Evolutionary conservation across 2,113 vertebrate genomes (phyloP).

Genomic region (Prietella phreatophila): DNA sequence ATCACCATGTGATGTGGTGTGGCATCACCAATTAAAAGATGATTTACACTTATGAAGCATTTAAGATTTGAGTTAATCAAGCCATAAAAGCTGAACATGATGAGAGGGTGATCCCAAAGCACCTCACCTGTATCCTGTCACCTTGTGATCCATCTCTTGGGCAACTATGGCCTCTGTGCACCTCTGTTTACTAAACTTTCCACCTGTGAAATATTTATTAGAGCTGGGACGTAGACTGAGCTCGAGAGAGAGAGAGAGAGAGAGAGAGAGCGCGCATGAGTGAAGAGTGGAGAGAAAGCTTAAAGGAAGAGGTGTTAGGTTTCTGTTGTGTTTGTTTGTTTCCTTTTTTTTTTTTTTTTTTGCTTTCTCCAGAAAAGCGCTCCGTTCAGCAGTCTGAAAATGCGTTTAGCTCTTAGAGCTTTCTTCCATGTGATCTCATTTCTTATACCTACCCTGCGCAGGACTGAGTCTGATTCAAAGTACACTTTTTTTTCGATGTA

Average conservation of each 20-base stretch:
- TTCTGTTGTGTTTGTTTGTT: constrained; percentile 43
- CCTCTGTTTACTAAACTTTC: constrained; percentile 64
- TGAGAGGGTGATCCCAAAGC: constrained; percentile 26
- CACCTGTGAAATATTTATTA: constrained; percentile 66
- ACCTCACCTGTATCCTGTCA: constrained; percentile 36
- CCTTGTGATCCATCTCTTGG: constrained; percentile 46
- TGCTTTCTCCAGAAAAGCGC: constrained; percentile 31
- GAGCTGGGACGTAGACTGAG: constrained; percentile 54
- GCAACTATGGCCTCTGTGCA: constrained; percentile 52
- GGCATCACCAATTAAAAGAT: neutral
- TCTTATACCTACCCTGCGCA: neutral
- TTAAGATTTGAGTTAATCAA: neutral
- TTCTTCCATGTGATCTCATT: neutral
- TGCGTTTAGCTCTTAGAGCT: neutral
- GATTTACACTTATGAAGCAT: neutral
- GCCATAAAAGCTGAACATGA: neutral
- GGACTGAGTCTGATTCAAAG: neutral
- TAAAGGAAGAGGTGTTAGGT: constrained; percentile 48
- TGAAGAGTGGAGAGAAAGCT: constrained; percentile 53
- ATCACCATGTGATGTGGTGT: neutral
- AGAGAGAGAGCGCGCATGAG: constrained; percentile 28
- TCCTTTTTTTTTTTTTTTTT: constrained; percentile 10
- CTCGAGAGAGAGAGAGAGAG: constrained; percentile 47
- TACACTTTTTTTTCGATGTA: neutral
- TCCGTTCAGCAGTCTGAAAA: constrained; percentile 25